These are phyloP conservation scores for Sphaerophoria rueppellii DNA, from an alignment of 2,888 invertebrate species.

Conservation along the genomic window DNA sequence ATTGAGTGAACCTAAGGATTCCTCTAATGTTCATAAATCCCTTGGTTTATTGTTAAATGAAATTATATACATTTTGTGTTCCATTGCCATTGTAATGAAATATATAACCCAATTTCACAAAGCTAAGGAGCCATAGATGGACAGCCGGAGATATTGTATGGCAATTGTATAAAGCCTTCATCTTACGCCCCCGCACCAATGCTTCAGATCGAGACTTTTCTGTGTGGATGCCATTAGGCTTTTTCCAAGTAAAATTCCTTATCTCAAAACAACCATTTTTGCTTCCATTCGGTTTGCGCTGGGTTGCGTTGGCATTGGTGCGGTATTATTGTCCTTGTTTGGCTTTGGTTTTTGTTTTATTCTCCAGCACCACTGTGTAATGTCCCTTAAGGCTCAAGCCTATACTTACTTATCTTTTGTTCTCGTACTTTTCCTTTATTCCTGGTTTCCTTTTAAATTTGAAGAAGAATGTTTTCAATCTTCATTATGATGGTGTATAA, in stretches of 20 bases:
- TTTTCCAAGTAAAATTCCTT: conserved; percentile 43
- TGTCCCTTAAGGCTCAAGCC: conserved; percentile 3
- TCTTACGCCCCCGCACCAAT: no score
- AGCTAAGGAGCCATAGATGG: conserved; percentile 55
- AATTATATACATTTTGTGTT: conserved; percentile 65
- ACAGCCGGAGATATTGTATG: conserved; percentile 36
- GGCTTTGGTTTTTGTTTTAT: background rate
- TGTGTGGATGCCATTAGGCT: conserved; percentile 16
- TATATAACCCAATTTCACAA: conserved; percentile 68
- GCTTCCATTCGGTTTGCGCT: background rate
- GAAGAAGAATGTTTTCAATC: conserved; percentile 54
- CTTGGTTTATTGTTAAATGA: conserved; percentile 68
- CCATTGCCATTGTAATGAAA: conserved; percentile 63
- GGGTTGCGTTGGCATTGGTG: background rate
- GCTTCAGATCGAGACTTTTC: no score
- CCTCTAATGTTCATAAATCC: conserved; percentile 57
- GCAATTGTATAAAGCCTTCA: background rate
- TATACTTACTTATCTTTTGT: background rate
- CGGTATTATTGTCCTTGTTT: background rate
- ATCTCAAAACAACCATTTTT: conserved; percentile 46
- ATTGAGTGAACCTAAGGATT: background rate
- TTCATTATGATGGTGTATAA: conserved; percentile 47
- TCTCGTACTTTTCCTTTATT: conserved; percentile 5
- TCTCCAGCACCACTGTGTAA: background rate
- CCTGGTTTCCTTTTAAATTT: conserved; percentile 39